Base-by-base conservation (phyloP, 2,888 invertebrate genomes). In the Pristionchus fissidentatus region DNA sequence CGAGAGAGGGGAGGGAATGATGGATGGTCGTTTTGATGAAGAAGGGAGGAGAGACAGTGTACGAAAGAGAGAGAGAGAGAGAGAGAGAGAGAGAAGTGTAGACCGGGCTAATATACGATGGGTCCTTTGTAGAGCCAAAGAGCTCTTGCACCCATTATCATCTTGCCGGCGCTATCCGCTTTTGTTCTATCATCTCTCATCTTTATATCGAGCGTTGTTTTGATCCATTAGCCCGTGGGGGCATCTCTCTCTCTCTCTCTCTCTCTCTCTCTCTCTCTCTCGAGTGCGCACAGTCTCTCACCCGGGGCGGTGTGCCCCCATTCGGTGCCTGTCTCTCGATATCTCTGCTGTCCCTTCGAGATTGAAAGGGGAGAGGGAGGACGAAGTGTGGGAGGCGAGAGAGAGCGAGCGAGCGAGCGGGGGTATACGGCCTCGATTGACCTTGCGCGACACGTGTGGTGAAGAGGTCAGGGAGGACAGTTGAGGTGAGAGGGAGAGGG, bases 161-260 rank as follows among this genome's bases (percentile, higher is more conserved):
- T 22, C 75, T 83, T 75, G 38, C 79, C 87, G 85, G 7, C 78
- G 85, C 19, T 87, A 73, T 62, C 1, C 15, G 19, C 83, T 60
- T 32, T n/a, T n/a, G n/a, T n/a, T n/a, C n/a, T n/a, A n/a, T n/a
- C n/a, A n/a, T n/a, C n/a, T 62, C 29, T 62, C 32, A 32, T 32
- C 32, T 62, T 57, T 57, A n/a, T 26, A n/a, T 22, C 29, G 26
- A 57, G 62, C 32, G 15, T 32, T 10, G 43, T 41, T 43, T 43
- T 26, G 70, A 41, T 35, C 22, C 7, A 41, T 70, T 70, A 13
- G 19, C 15, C 43, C n/a, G 43, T 7, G 7, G 70, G 73, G 49
- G 41, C 7, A 35, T 52, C 35, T 35, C 78, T 46, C 35, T 10
- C n/a, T 26, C 78, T 35, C 52, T 35, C 78, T 78, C 4, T 22